Base-by-base conservation (phyloP, 2,888 invertebrate species). In the Strigamia maritima region DNA sequence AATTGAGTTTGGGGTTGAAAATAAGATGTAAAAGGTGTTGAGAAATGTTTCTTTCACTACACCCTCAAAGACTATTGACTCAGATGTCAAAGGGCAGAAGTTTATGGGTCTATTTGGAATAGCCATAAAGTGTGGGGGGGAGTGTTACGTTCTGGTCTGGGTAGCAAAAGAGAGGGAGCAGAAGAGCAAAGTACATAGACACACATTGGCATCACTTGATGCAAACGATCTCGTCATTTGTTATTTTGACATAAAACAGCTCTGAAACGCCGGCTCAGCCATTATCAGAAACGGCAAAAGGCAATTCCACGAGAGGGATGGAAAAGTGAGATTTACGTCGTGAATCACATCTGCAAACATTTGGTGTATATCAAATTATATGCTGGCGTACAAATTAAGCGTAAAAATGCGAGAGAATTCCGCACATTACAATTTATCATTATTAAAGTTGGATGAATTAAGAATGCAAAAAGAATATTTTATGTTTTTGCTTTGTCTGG, bases 261-360 rank as follows among this genome's bases (percentile, higher is more conserved):
- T 74, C 31, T 2, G 22, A 31, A n/a, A 28, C 28, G 28, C 74
- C 31, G 14, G 74, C 74, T 74, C 74, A 74, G 74, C 28, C 74
- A 74, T 74, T 31, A 74, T 31, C 74, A 74, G 31, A 28, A 74
- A 74, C 74, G 74, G 74, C 74, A 74, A 74, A n/a, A 74, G 31
- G 28, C 31, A 31, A 74, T 74, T 74, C 31, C 74, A 24, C 31
- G 31, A 31, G 31, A 74, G 74, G 74, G 31, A n/a, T n/a, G n/a
- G n/a, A n/a, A 74, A 74, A 74, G 74, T 74, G 74, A 74, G 74
- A 28, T 74, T 74, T 49, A 49, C 49, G 49, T 49, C 19, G 49
- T n/a, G 49, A 49, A 49, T 49, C 49, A 49, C 49, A 49, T 49
- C 49, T 49, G 49, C 49, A 49, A 49, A 49, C 49, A 49, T 49